Percentiles rank a stretch among this genome's conserved stretches.
Evolutionary conservation across 2,113 vertebrate species (phyloP).

Genomic region (Bucco capensis): DNA sequence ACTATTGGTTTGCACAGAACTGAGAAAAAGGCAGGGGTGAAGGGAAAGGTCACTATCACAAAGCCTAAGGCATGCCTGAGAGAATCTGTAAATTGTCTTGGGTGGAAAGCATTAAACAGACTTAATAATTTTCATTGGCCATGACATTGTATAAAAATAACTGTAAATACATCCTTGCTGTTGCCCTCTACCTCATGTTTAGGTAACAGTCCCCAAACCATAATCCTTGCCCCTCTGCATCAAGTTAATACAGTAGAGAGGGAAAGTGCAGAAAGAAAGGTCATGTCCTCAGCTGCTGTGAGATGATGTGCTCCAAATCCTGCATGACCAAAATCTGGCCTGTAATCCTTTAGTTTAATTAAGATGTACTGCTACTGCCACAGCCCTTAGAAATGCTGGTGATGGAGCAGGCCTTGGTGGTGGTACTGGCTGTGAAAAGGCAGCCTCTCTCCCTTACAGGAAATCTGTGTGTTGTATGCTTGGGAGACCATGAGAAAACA

Average conservation of each 20-base stretch:
- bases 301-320: accelerated
- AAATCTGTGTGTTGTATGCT: too few species aligned
- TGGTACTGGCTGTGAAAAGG: neutral
- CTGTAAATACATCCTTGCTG: neutral
- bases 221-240: neutral
- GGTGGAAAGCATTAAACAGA: neutral
- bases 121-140: neutral
- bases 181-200: neutral
- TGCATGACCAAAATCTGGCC: neutral
- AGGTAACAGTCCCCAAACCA: neutral
- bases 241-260: neutral
- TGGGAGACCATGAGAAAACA: neutral
- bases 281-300: neutral
- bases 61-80: neutral
- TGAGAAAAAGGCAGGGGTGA: neutral
- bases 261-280: neutral
- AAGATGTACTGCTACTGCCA: neutral
- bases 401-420: neutral
- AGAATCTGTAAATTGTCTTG: neutral
- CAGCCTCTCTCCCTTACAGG: neutral
- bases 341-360: neutral
- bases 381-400: neutral
- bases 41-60: neutral
- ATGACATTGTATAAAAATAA: neutral
- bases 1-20: neutral